Conservation (phyloP, 2,888 invertebrate genomes). For the Baronia brevicornis region DNA sequence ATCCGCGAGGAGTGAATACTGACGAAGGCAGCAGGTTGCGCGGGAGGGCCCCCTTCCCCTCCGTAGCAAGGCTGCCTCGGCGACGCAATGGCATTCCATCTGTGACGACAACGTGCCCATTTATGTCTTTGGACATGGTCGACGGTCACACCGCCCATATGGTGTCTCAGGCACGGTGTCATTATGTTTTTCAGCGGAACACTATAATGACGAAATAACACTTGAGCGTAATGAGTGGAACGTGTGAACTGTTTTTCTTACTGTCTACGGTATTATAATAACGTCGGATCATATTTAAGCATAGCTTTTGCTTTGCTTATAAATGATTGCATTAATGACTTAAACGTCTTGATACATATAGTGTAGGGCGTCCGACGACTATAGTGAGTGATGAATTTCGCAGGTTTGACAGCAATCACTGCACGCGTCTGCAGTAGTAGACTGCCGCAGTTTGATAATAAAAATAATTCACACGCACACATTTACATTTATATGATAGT, state of each 20-base stretch:
- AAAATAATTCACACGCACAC: too few relatives aligned
- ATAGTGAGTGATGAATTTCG: too few relatives aligned
- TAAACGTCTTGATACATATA: too few relatives aligned
- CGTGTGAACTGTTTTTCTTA: slow-evolving; percentile 4
- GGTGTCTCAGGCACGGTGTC: slow-evolving; percentile 48
- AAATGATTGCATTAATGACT: too few relatives aligned
- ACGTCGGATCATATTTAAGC: slow-evolving; percentile 8
- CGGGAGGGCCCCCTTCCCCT: slow-evolving; percentile 31
- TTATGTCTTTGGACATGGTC: slow-evolving; percentile 72
- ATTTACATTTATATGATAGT: too few relatives aligned
- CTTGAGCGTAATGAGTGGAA: slow-evolving; percentile 9
- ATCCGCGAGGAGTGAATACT: slow-evolving; percentile 37
- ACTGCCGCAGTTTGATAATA: too few relatives aligned
- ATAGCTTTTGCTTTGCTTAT: too few relatives aligned
- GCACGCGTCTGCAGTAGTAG: too few relatives aligned
- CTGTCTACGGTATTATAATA: slow-evolving; percentile 3
- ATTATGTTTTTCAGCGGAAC: slow-evolving; percentile 55
- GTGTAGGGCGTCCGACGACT: too few relatives aligned
- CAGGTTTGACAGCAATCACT: too few relatives aligned
- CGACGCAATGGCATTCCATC: slow-evolving; percentile 58
- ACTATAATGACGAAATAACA: slow-evolving; percentile 46
- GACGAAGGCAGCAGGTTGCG: slow-evolving; percentile 60
- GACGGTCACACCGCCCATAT: slow-evolving; percentile 66
- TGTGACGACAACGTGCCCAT: slow-evolving; percentile 73
- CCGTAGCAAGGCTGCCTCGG: slow-evolving; percentile 46